phyloP scores from a whole-genome alignment of 2,113 vertebrate species.

The Pardalotus punctatus region DNA sequence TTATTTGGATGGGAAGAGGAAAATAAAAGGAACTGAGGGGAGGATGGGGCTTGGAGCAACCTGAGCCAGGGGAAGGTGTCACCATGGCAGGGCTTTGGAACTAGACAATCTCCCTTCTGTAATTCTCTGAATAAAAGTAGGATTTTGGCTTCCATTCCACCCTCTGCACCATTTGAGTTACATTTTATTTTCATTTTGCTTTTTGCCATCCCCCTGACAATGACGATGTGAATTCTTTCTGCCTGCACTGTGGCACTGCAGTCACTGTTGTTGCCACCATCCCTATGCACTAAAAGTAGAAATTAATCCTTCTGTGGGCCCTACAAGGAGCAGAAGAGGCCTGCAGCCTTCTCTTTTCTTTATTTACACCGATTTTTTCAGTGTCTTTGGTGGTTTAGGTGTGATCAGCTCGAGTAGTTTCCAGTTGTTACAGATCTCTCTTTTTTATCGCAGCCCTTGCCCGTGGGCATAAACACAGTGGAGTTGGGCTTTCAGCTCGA shows the following conservation, averaged over 20 bases:
- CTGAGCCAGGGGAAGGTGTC: rapidly evolving
- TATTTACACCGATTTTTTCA: neutral
- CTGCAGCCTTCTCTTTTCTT: neutral
- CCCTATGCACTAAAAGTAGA: neutral
- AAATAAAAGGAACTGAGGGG: neutral
- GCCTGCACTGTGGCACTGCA: neutral
- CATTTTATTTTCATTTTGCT: rapidly evolving
- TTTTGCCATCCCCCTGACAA: neutral
- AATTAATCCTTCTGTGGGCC: neutral
- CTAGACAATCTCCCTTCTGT: rapidly evolving
- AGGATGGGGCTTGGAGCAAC: neutral
- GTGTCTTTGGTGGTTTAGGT: neutral
- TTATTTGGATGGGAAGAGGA: neutral
- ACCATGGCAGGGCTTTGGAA: neutral
- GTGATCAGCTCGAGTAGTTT: neutral
- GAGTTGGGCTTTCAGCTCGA: neutral
- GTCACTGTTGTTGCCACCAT: neutral
- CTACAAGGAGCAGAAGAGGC: neutral
- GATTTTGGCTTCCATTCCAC: neutral
- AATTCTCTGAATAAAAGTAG: neutral
- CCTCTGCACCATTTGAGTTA: neutral
- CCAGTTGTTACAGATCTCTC: neutral
- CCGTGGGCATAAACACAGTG: neutral
- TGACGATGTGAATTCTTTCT: neutral
- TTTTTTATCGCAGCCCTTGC: neutral